phyloP scores from a whole-genome alignment of 2,888 invertebrate genomes.

The Mesorhabditis belari region DNA sequence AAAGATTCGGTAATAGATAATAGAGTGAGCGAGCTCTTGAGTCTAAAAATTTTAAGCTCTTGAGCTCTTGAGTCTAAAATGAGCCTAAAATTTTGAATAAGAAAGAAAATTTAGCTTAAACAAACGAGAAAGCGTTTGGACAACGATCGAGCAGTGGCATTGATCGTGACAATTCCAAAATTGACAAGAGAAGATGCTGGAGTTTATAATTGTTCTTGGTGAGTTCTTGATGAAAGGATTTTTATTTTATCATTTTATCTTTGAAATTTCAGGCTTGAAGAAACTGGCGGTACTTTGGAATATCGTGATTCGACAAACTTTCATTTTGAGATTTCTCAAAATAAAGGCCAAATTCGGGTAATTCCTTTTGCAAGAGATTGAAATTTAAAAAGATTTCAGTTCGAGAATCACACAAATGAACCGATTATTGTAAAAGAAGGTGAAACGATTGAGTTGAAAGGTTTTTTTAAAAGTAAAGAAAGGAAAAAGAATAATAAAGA shows the following conservation, averaged over 20 bases:
- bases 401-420: neutral
- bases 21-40: too few relatives aligned
- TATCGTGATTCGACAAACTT: neutral
- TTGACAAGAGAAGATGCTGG: neutral
- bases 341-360: neutral
- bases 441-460: neutral
- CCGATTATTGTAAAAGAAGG: neutral
- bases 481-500: too few relatives aligned
- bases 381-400: neutral
- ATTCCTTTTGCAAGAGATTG: neutral
- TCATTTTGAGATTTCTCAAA: neutral
- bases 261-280: neutral
- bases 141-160: neutral
- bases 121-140: too few relatives aligned
- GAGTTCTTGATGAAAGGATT: too few relatives aligned
- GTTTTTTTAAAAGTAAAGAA: too few relatives aligned
- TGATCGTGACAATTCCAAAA: neutral
- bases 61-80: too few relatives aligned
- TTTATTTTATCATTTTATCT: too few relatives aligned
- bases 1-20: too few relatives aligned
- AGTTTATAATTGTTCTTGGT: neutral
- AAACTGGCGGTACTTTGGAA: neutral
- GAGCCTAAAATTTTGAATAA: too few relatives aligned
- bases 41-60: too few relatives aligned
- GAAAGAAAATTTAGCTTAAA: too few relatives aligned